phyloP scores from a whole-genome alignment of 2,888 invertebrate genomes.

The Chrysodeixis includens region DNA sequence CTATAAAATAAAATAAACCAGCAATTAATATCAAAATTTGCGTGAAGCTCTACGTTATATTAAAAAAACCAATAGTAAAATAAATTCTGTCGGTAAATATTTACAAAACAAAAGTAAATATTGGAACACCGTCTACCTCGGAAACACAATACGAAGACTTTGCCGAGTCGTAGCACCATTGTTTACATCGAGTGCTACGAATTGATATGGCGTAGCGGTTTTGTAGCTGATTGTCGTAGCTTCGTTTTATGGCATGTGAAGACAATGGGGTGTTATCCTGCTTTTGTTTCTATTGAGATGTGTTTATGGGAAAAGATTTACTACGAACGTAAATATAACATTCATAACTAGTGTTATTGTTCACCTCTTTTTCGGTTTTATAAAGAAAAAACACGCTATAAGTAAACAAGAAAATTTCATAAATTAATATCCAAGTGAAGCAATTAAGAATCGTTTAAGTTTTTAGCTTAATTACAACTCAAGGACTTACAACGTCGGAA shows the following conservation, averaged over 20 bases:
- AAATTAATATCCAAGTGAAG: not conserved
- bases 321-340: not conserved
- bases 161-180: constrained; percentile 18
- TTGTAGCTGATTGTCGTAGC: constrained; percentile 30
- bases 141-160: constrained; percentile 4
- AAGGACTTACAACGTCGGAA: no score
- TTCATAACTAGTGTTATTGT: no score
- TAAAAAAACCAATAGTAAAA: no score
- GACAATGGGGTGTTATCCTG: not conserved
- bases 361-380: no score
- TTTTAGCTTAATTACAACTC: no score
- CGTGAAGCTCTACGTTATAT: no score
- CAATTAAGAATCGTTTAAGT: not conserved
- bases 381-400: not conserved
- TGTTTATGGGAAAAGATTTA: not conserved
- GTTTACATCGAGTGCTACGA: constrained; percentile 35
- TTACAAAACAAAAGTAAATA: not conserved
- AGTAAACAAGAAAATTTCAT: no score
- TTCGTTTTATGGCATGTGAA: constrained; percentile 15
- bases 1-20: no score
- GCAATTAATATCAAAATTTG: no score
- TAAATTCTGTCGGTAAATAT: no score
- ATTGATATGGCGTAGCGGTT: constrained; percentile 40
- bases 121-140: not conserved
- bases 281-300: not conserved